A percentile compares a stretch with the other conserved stretches of the same genome.
These are phyloP conservation scores for Pheosia gnoma DNA, from an alignment of 2,888 invertebrate genomes.

Conservation along the genomic window DNA sequence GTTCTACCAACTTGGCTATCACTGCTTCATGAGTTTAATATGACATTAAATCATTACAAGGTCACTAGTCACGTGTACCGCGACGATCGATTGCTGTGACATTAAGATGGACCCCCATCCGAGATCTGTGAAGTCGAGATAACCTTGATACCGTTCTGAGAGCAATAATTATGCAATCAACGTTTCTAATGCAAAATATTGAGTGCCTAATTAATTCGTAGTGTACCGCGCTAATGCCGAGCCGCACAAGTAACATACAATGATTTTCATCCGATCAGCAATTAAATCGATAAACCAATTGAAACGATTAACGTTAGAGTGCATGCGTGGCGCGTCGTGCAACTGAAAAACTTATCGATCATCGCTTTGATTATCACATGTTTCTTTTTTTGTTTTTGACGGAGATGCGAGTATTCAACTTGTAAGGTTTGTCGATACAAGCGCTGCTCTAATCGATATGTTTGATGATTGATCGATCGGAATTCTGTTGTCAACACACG, in stretches of 20 bases:
- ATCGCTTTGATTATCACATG: background rate
- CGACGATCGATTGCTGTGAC: background rate
- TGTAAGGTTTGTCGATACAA: too few species aligned
- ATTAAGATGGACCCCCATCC: background rate
- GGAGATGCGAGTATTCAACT: background rate
- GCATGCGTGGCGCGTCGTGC: background rate
- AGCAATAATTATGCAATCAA: background rate
- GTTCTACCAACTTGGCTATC: too few species aligned
- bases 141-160: background rate
- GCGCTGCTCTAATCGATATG: too few species aligned
- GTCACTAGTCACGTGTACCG: background rate
- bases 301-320: background rate
- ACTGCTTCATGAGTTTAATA: too few species aligned
- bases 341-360: background rate
- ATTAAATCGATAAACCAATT: constrained; percentile 12
- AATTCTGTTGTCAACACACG: too few species aligned
- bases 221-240: background rate
- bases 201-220: background rate
- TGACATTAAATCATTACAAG: background rate
- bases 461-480: too few species aligned
- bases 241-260: constrained; percentile 3
- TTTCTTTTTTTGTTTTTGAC: background rate
- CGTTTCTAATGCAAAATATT: background rate
- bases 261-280: constrained; percentile 19
- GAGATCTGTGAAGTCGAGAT: background rate